Base-by-base conservation (phyloP, 1,140 invertebrate species). In the Frieseomelitta varia region DNA sequence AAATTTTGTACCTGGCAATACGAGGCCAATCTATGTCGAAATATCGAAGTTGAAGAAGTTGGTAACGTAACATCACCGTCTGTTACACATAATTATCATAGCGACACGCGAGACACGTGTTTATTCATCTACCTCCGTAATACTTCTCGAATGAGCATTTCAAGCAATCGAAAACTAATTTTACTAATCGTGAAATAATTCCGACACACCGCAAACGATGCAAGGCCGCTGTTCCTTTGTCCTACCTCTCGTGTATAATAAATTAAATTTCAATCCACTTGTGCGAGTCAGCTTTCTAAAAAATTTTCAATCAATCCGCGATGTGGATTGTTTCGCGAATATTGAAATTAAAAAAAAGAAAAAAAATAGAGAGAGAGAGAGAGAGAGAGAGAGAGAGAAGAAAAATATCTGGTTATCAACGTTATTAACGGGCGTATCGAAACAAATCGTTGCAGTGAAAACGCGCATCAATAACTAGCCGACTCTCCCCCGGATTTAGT, bases 401-500 rank as follows among this genome's bases (percentile, higher is more conserved):
- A 65, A 19, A 55, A 21, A 85, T 51, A 21, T 1, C 55, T 77
- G 27, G n/a, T 85, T 61, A 72, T 2, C 0, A 19, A 53, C 56
- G 39, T 51, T 61, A 34, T 81, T 81, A 65, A 71, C 27, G 14
- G 8, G 30, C 24, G 69, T 73, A 80, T 47, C 21, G 69, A 58
- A 73, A 80, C 79, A 67, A 88, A 88, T 88, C 82, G 69, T 27
- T 53, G 71, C 69, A 79, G 58, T 47, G 58, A 67, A 72, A 72
- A n/a, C 86, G 58, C 69, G 67, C 75, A 51, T 71, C 63, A 77
- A 79, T 88, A 88, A 82, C 69, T 79, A 76, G 78, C 53, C 24
- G 56, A 15, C 56, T 73, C 69, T 85, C 55, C 78, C 84, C 56
- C 68, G 78, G 51, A 88, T 88, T 88, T 85, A 81, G 72, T 74